phyloP scores from a whole-genome alignment of 2,113 vertebrate genomes.

The Nyctereutes procyonoides region DNA sequence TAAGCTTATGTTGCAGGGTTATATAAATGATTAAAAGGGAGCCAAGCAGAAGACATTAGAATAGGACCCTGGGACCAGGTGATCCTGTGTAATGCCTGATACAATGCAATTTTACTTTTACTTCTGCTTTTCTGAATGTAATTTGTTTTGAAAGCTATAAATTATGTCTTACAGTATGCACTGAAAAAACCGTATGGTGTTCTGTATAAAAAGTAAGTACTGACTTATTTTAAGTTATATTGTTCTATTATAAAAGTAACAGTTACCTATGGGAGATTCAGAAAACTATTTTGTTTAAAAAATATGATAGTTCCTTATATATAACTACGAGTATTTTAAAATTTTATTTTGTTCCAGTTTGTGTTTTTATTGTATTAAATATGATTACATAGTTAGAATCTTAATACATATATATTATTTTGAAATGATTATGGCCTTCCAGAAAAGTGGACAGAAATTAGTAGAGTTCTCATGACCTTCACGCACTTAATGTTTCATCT shows the following conservation, averaged over 20 bases:
- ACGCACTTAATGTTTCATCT: not conserved
- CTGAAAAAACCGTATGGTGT: conserved; percentile 96
- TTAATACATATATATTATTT: conserved; percentile 13
- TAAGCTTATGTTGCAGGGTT: not conserved
- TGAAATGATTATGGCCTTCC: conserved; percentile 16
- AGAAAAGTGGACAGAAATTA: not conserved
- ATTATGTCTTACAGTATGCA: conserved; percentile 91
- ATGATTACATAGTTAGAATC: not conserved
- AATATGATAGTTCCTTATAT: not conserved
- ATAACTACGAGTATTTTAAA: not conserved
- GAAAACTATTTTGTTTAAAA: conserved; percentile 18
- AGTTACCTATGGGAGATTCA: not conserved
- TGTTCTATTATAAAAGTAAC: conserved; percentile 54
- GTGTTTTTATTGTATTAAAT: not conserved
- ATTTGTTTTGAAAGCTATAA: conserved; percentile 71
- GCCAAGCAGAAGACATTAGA: not conserved
- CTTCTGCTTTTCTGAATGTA: conserved; percentile 42
- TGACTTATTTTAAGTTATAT: conserved; percentile 32
- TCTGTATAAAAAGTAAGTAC: conserved; percentile 96
- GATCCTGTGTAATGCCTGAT: not conserved
- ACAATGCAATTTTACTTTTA: conserved; percentile 17
- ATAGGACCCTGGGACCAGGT: not conserved
- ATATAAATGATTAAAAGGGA: not conserved
- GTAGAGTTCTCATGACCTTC: not conserved
- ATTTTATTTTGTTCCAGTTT: not conserved